Conservation (phyloP, 2,797 vertebrate genomes). For the Tangara arthus region DNA sequence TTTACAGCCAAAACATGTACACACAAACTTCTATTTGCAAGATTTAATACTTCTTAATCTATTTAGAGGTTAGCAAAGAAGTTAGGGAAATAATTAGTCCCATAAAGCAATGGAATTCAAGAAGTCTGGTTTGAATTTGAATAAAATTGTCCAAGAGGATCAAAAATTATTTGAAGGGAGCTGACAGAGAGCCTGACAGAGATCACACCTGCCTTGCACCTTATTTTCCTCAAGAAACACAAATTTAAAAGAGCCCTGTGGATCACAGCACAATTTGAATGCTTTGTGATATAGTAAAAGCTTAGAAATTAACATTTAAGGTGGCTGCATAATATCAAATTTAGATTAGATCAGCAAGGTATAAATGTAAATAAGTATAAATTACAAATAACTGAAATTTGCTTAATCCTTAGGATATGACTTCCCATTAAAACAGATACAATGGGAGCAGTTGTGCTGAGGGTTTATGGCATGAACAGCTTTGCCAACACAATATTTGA, state of each 20-base stretch:
- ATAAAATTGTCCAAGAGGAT: neutral
- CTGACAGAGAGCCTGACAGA: neutral
- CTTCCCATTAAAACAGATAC: neutral
- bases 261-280: neutral
- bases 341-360: neutral
- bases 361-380: neutral
- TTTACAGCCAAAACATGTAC: neutral
- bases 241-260: neutral
- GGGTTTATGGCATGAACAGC: neutral
- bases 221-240: neutral
- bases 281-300: neutral
- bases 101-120: neutral
- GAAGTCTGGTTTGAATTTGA: neutral
- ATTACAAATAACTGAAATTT: neutral
- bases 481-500: neutral
- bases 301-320: neutral
- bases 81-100: neutral
- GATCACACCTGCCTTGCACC: neutral
- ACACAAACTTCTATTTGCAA: neutral
- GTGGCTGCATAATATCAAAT: neutral
- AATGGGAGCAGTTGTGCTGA: neutral
- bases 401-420: neutral
- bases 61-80: neutral
- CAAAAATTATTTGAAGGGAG: neutral
- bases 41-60: neutral